Evolutionary conservation across 2,113 vertebrate species (phyloP).

Genomic region (Phyllostomus discolor): DNA sequence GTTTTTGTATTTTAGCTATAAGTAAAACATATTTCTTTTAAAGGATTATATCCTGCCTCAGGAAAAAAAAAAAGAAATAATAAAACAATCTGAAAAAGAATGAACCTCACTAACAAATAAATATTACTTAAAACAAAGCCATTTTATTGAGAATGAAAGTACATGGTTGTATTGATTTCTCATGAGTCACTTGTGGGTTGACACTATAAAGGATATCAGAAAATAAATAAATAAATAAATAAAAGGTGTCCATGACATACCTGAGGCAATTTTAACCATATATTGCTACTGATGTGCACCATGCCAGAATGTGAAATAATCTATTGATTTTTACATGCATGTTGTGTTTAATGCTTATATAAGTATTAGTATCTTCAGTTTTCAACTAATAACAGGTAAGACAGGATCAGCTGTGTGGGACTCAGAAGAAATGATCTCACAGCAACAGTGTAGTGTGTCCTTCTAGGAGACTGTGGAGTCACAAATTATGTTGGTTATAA

Average conservation of each 20-base stretch:
- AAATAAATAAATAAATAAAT: background rate
- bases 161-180: background rate
- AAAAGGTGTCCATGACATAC: background rate
- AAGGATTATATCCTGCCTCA: background rate
- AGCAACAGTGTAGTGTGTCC: background rate
- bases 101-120: background rate
- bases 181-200: background rate
- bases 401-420: background rate
- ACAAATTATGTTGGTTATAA: background rate
- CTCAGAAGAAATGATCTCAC: background rate
- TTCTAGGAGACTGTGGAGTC: background rate
- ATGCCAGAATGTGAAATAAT: background rate
- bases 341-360: background rate
- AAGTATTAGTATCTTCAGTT: background rate
- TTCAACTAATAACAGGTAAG: background rate
- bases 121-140: background rate
- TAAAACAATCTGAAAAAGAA: background rate
- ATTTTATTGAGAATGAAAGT: background rate
- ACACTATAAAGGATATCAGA: background rate
- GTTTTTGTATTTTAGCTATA: background rate
- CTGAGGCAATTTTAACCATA: background rate
- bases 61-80: background rate
- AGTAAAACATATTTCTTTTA: background rate
- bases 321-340: background rate
- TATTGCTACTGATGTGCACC: background rate